These are phyloP conservation scores for Copsychus sechellarum DNA, from an alignment of 2,113 vertebrate species.

Conservation along the genomic window DNA sequence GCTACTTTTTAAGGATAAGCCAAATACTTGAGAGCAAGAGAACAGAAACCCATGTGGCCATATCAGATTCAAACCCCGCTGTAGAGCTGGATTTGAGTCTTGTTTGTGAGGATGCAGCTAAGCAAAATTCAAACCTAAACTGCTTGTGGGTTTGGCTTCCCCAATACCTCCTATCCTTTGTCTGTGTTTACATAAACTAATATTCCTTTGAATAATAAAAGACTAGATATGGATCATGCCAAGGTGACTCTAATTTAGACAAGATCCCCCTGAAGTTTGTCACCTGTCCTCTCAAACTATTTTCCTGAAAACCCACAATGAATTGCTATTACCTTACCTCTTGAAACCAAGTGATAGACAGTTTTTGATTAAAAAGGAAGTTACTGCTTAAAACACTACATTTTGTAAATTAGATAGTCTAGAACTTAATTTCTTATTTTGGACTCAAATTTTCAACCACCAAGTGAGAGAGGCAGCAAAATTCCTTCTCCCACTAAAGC, in stretches of 20 bases:
- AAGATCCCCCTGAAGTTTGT: not conserved
- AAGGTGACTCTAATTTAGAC: not conserved
- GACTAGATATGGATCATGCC: not conserved
- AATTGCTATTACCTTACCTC: not conserved
- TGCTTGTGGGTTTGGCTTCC: not conserved
- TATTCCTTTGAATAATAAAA: not conserved
- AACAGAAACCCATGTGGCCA: not conserved
- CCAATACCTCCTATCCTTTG: not conserved
- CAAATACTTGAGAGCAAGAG: not conserved
- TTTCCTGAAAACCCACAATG: not conserved
- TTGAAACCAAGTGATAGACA: not conserved
- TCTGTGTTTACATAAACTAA: not conserved
- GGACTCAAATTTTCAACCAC: not conserved
- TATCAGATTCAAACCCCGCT: not conserved
- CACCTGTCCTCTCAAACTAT: not conserved
- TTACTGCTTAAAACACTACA: not conserved
- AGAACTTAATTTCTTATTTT: not conserved
- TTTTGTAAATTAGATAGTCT: not conserved
- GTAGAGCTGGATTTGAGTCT: not conserved
- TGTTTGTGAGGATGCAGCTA: not conserved
- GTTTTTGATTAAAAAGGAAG: not conserved
- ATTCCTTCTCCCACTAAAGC: not conserved
- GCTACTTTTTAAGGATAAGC: not conserved
- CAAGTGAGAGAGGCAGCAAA: not conserved
- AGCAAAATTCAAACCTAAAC: not conserved